These are phyloP conservation scores for Pterophyllum scalare DNA, from an alignment of 2,113 vertebrate species.

Conservation along the genomic window DNA sequence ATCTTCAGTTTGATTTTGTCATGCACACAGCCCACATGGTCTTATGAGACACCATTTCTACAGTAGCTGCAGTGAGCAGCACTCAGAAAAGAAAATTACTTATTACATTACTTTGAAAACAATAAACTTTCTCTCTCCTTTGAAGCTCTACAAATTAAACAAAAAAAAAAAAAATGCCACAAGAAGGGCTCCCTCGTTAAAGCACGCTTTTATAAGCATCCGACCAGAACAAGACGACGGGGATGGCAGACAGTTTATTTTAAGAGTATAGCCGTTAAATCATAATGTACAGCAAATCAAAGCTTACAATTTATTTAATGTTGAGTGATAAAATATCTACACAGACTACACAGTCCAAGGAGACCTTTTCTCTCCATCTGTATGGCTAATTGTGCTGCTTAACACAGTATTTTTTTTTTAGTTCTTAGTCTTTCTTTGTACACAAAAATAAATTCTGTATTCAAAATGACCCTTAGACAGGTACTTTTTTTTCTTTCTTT, in stretches of 20 bases:
- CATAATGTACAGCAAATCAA: neutral
- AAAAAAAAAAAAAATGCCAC: neutral
- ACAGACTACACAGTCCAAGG: no score
- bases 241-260: neutral
- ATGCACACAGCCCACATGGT: neutral
- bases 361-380: no score
- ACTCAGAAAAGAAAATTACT: neutral
- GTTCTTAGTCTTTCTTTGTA: neutral
- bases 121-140: neutral
- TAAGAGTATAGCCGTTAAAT: neutral
- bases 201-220: neutral
- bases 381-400: no score
- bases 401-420: no score
- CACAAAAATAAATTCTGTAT: neutral
- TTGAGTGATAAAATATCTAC: no score
- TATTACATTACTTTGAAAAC: neutral
- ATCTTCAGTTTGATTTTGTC: neutral
- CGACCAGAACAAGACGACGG: neutral
- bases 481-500: no score
- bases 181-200: neutral
- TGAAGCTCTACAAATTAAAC: neutral
- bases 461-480: neutral
- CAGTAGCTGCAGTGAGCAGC: neutral
- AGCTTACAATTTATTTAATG: no score
- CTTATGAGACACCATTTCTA: neutral